Conservation (phyloP, 2,113 vertebrate genomes). For the Poeciliopsis prolifica region DNA sequence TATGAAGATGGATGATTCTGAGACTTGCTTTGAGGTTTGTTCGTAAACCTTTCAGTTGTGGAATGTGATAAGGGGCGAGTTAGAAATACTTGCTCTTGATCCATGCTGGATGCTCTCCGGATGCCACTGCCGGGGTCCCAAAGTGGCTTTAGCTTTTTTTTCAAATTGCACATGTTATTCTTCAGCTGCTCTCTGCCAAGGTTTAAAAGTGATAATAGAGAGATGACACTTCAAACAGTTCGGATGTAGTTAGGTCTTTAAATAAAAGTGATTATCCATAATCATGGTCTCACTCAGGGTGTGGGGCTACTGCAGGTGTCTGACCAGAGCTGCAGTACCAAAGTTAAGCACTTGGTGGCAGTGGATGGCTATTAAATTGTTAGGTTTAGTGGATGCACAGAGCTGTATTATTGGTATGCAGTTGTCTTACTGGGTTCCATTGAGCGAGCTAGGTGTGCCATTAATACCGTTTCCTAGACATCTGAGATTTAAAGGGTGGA, state of each 20-base stretch:
- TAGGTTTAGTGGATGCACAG: slow-evolving; percentile 24
- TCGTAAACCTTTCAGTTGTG: slow-evolving; percentile 18
- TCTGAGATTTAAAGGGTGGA: slow-evolving; percentile 67
- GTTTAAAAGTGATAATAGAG: slow-evolving; percentile 8
- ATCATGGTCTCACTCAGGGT: slow-evolving; percentile 27
- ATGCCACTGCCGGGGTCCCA: background rate
- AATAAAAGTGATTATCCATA: slow-evolving; percentile 28
- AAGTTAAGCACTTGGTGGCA: slow-evolving; percentile 77
- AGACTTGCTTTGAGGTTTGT: slow-evolving; percentile 18
- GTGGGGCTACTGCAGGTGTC: slow-evolving; percentile 28
- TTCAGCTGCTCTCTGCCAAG: slow-evolving; percentile 13
- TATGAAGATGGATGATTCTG: background rate
- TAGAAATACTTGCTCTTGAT: slow-evolving; percentile 6
- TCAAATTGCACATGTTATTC: slow-evolving; percentile 8
- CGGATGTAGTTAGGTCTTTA: slow-evolving; percentile 25
- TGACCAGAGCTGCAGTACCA: slow-evolving; percentile 46
- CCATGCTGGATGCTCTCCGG: slow-evolving; percentile 2
- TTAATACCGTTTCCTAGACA: slow-evolving; percentile 71
- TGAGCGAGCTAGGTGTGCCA: slow-evolving; percentile 47
- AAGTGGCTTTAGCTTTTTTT: slow-evolving; percentile 20
- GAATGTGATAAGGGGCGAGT: slow-evolving; percentile 8
- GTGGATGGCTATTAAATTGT: slow-evolving; percentile 60
- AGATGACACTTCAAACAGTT: slow-evolving; percentile 29
- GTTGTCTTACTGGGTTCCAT: slow-evolving; percentile 75
- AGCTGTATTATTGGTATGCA: slow-evolving; percentile 75